Conservation (phyloP, 1,140 invertebrate genomes). For the Vanessa tameamea region DNA sequence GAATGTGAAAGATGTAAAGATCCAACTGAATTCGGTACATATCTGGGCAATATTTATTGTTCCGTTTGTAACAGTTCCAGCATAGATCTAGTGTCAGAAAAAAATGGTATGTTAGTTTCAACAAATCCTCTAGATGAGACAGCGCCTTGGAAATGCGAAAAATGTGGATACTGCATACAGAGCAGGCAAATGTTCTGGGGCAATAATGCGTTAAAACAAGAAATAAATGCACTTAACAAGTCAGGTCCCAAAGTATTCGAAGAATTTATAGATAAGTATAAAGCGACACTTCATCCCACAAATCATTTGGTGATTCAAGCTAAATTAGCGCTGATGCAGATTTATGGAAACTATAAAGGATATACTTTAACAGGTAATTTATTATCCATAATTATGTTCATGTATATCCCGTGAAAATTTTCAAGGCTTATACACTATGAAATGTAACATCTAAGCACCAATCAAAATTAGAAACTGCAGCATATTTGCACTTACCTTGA, state of each 20-base stretch:
- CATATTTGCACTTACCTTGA: too few relatives aligned
- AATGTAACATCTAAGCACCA: too few relatives aligned
- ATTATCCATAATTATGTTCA: slow-evolving; percentile 16
- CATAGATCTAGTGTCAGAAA: slow-evolving; percentile 46
- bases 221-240: slow-evolving; percentile 82
- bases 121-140: slow-evolving; percentile 82
- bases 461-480: too few relatives aligned
- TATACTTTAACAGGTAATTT: slow-evolving; percentile 79
- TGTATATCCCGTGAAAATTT: neutral
- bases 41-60: slow-evolving; percentile 84
- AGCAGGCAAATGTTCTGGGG: slow-evolving; percentile 82
- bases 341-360: slow-evolving; percentile 83
- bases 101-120: slow-evolving; percentile 79
- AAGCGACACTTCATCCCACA: slow-evolving; percentile 82
- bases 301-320: slow-evolving; percentile 85
- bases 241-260: slow-evolving; percentile 81
- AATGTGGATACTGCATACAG: slow-evolving; percentile 81
- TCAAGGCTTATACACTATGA: neutral
- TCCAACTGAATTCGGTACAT: slow-evolving; percentile 83
- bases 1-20: slow-evolving; percentile 83
- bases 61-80: slow-evolving; percentile 80
- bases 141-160: slow-evolving; percentile 84
- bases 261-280: slow-evolving; percentile 83
- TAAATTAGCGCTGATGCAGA: slow-evolving; percentile 84
- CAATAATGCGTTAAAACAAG: slow-evolving; percentile 82